These are phyloP conservation scores for Motacilla alba DNA, from an alignment of 2,113 vertebrate species.

Conservation along the genomic window DNA sequence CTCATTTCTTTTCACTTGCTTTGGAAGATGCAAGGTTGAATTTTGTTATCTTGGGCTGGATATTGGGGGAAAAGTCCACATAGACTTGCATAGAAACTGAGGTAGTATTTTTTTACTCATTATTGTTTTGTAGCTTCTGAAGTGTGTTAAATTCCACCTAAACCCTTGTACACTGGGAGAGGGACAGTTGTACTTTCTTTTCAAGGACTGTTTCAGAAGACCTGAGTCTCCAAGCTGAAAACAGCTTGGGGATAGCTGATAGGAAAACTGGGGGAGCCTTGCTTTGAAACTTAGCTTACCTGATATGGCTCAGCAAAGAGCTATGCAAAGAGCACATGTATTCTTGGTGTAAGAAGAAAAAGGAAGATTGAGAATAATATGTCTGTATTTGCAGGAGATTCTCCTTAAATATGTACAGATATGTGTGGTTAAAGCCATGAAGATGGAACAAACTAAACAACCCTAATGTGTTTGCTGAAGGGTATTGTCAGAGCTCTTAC, in stretches of 20 bases:
- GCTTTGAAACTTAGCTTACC: not conserved
- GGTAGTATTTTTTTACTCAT: not conserved
- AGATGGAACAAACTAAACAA: not conserved
- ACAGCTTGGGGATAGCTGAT: not conserved
- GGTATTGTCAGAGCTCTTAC: not conserved
- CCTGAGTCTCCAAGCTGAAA: not conserved
- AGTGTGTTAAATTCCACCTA: not conserved
- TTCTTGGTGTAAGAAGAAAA: not conserved
- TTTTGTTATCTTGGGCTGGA: not conserved
- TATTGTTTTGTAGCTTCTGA: not conserved
- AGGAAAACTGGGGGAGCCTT: not conserved
- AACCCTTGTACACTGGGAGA: not conserved
- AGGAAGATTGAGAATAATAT: not conserved
- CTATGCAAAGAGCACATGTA: not conserved
- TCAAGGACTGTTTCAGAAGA: not conserved
- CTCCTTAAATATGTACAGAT: not conserved
- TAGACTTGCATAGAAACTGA: not conserved
- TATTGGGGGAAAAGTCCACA: not conserved
- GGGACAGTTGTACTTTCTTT: not conserved
- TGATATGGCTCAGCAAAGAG: not conserved
- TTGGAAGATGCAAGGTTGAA: not conserved
- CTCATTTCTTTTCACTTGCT: not conserved
- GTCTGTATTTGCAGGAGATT: not conserved
- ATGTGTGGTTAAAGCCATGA: not conserved
- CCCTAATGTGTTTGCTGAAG: not conserved